phyloP scores from a whole-genome alignment of 2,113 vertebrate species.

The Morone saxatilis region DNA sequence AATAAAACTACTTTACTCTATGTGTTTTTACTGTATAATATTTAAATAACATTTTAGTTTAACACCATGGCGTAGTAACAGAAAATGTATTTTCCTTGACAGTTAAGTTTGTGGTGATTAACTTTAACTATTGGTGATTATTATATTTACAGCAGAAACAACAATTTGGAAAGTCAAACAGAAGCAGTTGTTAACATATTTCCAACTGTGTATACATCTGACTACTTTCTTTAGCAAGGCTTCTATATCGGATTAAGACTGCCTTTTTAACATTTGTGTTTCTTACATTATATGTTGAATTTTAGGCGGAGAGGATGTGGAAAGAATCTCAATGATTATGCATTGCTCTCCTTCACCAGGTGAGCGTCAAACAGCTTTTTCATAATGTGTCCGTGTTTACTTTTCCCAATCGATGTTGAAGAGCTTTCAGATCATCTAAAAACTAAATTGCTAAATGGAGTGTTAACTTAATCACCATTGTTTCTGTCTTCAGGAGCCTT shows the following conservation, averaged over 20 bases:
- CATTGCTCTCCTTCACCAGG: conserved; percentile 96
- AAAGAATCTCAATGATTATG: conserved; percentile 89
- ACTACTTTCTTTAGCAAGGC: not conserved
- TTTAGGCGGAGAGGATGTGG: conserved; percentile 84
- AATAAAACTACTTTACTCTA: not conserved
- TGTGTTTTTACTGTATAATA: not conserved
- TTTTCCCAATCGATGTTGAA: not conserved
- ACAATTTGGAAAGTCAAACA: not conserved
- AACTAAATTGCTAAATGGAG: not conserved
- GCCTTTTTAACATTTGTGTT: not conserved
- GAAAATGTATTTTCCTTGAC: not conserved
- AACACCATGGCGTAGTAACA: not conserved
- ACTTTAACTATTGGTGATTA: not conserved
- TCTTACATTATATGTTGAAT: conserved; percentile 2
- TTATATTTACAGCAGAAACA: not conserved
- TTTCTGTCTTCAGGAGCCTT: conserved; percentile 89
- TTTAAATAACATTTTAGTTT: not conserved
- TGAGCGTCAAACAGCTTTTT: conserved; percentile 66
- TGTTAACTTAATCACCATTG: not conserved
- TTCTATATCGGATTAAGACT: too few relatives aligned
- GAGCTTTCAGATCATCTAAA: not conserved
- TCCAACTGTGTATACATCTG: not conserved
- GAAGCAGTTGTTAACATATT: not conserved
- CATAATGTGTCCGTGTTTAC: not conserved
- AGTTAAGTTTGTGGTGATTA: not conserved